Evolutionary conservation across 2,888 invertebrate species (phyloP), one percentile per base, ranked within the genome.

Genomic region (Venusia cambrica): DNA sequence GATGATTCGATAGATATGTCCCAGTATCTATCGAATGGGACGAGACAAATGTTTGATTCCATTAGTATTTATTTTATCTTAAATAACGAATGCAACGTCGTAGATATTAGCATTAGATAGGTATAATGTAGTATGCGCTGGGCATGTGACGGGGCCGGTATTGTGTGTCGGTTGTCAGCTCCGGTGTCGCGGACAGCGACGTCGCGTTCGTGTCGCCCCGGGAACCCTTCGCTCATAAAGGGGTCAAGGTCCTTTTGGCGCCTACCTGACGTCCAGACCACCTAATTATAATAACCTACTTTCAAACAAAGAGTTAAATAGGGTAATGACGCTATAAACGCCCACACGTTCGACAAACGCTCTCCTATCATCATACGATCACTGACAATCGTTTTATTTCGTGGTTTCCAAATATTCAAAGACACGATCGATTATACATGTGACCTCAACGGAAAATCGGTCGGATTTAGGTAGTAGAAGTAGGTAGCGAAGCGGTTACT

Each of bases 221-320:
- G 48, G 55, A 48, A 55, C 51, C 57, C 54, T 47, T 54, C 54
- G 40, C 59, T 17, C 58, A 63, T 66, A 75, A 75, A 74, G 68
- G 52, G 81, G 80, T 83, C 83, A 83, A 81, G 84, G 83, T 57
- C 70, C 62, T 58, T 45, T 48, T 56, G 78, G 78, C 80, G 81
- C 78, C 78, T 72, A 72, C 73, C 72, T 73, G 70, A 51, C 70
- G 67, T 65, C 63, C 66, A 59, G 58, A 57, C 51, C 57, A 54
- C 57, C 53, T 58, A 57, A 55, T 58, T 58, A 48, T 52, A 45
- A 51, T 53, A 45, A 54, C 57, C 56, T 56, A 58, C 43, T 53
- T 51, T 53, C 50, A 54, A 54, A 48, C 38, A 48, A 48, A 37
- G 38, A 34, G 41, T 39, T 41, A 37, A 51, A 40, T 47, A 44